These are phyloP conservation scores for Neuroscelio doddi DNA, from an alignment of 2,888 invertebrate genomes.

Conservation along the genomic window DNA sequence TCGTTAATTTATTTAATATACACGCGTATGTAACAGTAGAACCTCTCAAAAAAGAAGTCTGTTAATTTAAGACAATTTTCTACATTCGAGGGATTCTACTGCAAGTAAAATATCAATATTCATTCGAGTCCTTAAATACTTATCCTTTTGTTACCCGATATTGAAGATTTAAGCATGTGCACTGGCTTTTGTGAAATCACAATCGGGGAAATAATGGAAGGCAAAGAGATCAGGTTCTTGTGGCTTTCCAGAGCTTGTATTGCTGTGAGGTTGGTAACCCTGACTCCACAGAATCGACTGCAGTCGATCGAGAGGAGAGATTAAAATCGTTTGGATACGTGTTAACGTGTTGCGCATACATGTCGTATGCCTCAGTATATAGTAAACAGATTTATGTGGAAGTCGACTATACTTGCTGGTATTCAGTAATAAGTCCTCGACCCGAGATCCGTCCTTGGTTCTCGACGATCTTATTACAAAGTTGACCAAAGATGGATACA, in stretches of 20 bases:
- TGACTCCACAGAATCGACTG: slow-evolving; percentile 53
- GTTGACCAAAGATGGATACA: slow-evolving; percentile 47
- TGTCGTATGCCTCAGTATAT: slow-evolving; percentile 53
- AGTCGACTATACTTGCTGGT: slow-evolving; percentile 57
- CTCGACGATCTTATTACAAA: slow-evolving; percentile 49
- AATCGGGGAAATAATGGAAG: slow-evolving; percentile 36
- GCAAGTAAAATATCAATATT: too few species aligned
- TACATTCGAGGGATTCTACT: too few species aligned
- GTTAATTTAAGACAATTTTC: too few species aligned
- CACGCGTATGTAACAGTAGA: too few species aligned
- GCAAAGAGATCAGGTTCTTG: slow-evolving; percentile 40
- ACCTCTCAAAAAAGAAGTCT: too few species aligned
- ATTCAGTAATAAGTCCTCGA: slow-evolving; percentile 52
- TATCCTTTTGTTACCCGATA: slow-evolving; percentile 28
- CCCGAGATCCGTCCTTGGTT: slow-evolving; percentile 49
- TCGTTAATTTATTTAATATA: too few species aligned
- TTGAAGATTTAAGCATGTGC: slow-evolving; percentile 28
- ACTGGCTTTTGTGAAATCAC: slow-evolving; percentile 34
- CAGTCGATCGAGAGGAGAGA: slow-evolving; percentile 57
- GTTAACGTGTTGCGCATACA: slow-evolving; percentile 60
- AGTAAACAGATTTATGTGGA: slow-evolving; percentile 59
- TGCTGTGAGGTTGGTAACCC: slow-evolving; percentile 52
- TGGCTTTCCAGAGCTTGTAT: slow-evolving; percentile 10
- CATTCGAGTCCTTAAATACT: too few species aligned
- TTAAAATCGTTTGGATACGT: slow-evolving; percentile 61